Percentiles rank a stretch among this genome's conserved stretches.
These are phyloP conservation scores for Sinotaia quadrata DNA, from an alignment of 2,888 invertebrate species.

Conservation along the genomic window DNA sequence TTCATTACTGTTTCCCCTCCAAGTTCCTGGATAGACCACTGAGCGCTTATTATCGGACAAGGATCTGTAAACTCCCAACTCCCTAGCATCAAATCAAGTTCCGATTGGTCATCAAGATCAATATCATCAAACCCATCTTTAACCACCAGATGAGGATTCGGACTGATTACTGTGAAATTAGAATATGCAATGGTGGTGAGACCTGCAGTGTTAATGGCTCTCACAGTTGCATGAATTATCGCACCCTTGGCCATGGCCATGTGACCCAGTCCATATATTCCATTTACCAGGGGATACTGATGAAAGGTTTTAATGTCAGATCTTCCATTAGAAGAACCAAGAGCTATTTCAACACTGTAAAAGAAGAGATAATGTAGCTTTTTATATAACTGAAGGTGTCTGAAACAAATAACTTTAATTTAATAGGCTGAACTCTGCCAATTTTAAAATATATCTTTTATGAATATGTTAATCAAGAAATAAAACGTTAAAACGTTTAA, in stretches of 20 bases:
- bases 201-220: conserved; percentile 15
- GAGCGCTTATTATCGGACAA: conserved; percentile 10
- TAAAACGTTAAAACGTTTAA: too few relatives aligned
- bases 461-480: too few relatives aligned
- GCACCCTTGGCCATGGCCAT: conserved; percentile 3
- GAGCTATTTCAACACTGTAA: conserved; percentile 18
- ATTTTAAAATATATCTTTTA: too few relatives aligned
- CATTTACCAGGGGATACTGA: background rate
- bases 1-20: background rate
- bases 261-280: conserved; percentile 9
- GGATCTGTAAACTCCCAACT: conserved; percentile 21
- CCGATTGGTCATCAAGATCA: conserved; percentile 18
- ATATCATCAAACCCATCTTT: conserved; percentile 1
- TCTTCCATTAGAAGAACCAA: conserved; percentile 6
- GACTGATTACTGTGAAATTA: conserved; percentile 18
- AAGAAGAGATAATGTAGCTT: too few relatives aligned
- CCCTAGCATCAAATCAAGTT: conserved; percentile 10
- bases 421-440: too few relatives aligned
- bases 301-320: conserved; percentile 6
- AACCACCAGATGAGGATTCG: background rate
- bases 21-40: conserved; percentile 21
- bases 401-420: too few relatives aligned
- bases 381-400: too few relatives aligned
- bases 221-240: conserved; percentile 10
- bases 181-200: conserved; percentile 14